These are phyloP conservation scores for Cryptophagus acutangulus DNA, from an alignment of 2,888 invertebrate genomes.

Conservation along the genomic window DNA sequence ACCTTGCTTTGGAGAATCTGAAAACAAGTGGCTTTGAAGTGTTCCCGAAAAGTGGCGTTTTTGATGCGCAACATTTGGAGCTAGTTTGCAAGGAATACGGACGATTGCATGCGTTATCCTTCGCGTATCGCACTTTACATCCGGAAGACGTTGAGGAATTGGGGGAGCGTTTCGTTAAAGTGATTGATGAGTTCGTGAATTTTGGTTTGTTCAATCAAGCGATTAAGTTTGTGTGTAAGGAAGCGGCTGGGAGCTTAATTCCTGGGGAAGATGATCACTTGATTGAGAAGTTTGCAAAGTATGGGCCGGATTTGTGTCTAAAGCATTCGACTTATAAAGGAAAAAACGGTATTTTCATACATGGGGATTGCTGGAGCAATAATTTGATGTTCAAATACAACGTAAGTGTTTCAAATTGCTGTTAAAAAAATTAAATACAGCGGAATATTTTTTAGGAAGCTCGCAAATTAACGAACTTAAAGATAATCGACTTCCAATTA, in stretches of 20 bases:
- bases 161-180: neutral
- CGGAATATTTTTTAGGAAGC: slow-evolving; percentile 6
- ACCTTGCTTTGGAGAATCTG: slow-evolving; percentile 11
- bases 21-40: slow-evolving; percentile 8
- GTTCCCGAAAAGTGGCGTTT: slow-evolving; percentile 3
- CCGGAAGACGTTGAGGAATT: too few species aligned
- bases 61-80: slow-evolving; percentile 7
- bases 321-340: too few species aligned
- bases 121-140: too few species aligned
- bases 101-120: slow-evolving; percentile 13
- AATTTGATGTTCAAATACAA: slow-evolving; percentile 20
- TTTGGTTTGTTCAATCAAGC: too few species aligned
- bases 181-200: slow-evolving; percentile 2
- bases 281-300: neutral
- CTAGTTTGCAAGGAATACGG: slow-evolving; percentile 12
- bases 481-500: slow-evolving; percentile 20
- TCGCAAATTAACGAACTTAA: slow-evolving; percentile 7
- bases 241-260: neutral
- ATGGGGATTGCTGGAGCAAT: slow-evolving; percentile 21
- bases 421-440: neutral
- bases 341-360: slow-evolving; percentile 14
- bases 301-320: too few species aligned
- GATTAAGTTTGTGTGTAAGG: too few species aligned
- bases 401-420: slow-evolving; percentile 10
- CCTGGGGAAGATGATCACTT: neutral